phyloP scores from a whole-genome alignment of 2,113 vertebrate species.

The Campylorhamphus procurvoides region DNA sequence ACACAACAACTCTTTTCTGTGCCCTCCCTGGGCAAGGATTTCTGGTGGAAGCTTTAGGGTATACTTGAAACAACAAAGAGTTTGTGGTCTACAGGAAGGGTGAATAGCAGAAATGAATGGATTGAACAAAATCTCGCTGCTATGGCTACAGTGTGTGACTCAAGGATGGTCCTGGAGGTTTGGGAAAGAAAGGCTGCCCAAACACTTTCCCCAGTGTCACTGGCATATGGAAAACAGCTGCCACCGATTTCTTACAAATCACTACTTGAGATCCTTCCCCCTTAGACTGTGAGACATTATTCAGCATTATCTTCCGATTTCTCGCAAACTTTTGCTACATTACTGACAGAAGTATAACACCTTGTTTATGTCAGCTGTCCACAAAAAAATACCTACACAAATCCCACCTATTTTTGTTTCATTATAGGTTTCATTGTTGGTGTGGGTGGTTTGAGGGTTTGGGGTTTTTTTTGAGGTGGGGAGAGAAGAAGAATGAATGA shows the following conservation, averaged over 20 bases:
- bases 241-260: neutral
- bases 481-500: neutral
- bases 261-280: neutral
- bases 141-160: neutral
- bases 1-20: neutral
- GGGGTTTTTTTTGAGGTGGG: accelerated
- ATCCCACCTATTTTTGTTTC: neutral
- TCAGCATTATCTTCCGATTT: neutral
- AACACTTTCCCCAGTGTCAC: neutral
- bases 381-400: neutral
- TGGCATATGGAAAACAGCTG: neutral
- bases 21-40: neutral
- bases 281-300: neutral
- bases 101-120: neutral
- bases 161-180: neutral
- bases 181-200: neutral
- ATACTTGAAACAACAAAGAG: neutral
- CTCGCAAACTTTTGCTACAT: neutral
- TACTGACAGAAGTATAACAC: neutral
- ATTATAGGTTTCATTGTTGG: neutral
- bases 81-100: neutral
- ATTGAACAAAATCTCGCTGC: neutral
- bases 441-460: too few relatives aligned
- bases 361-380: neutral
- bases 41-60: neutral